phyloP scores from a whole-genome alignment of 2,113 vertebrate species.

The Hemicordylus capensis region DNA sequence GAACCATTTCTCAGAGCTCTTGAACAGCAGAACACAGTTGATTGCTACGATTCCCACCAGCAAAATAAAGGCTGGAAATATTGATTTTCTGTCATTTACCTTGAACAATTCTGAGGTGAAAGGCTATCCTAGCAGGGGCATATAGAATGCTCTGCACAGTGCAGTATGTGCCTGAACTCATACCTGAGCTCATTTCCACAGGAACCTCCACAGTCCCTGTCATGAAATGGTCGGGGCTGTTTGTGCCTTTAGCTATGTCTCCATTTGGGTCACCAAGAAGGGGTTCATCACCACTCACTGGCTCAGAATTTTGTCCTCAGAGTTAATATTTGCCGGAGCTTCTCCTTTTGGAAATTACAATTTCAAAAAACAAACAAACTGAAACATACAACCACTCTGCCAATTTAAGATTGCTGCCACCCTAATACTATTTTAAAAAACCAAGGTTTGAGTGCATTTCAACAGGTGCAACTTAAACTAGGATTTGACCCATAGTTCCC shows the following conservation, averaged over 20 bases:
- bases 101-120: background rate
- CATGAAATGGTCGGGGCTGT: background rate
- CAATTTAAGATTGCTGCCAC: background rate
- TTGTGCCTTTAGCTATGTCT: background rate
- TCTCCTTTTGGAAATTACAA: background rate
- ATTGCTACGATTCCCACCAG: background rate
- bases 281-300: background rate
- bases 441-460: no score
- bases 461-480: no score
- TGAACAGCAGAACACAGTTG: background rate
- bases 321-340: background rate
- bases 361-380: no score
- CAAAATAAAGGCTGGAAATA: background rate
- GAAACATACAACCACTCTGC: background rate
- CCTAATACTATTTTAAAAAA: no score
- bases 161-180: background rate
- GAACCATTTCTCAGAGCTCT: background rate
- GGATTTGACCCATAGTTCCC: no score
- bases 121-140: background rate
- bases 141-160: background rate
- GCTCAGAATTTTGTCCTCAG: background rate
- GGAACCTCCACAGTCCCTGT: background rate
- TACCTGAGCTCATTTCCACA: background rate
- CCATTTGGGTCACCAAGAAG: background rate
- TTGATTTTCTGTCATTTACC: background rate